Base-by-base conservation (phyloP, 2,113 vertebrate species). In the Dolichotis patagonum region DNA sequence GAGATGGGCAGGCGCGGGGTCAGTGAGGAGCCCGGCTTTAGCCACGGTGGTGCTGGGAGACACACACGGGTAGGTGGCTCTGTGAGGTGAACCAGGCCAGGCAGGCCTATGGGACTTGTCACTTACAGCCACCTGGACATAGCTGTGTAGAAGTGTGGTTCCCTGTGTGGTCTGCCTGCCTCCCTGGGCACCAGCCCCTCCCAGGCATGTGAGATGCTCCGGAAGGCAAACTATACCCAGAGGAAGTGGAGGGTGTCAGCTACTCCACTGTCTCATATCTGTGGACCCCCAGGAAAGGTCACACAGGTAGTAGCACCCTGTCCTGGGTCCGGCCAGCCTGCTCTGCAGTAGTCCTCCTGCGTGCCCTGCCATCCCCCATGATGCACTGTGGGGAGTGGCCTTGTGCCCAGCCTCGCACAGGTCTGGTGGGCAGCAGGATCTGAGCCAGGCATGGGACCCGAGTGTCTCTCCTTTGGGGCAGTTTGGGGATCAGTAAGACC, bases 81-180 rank as follows among this genome's bases (percentile, higher is more conserved):
- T 4, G 13, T 58, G 35, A 67, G 92, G 56, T 22, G 52, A 75
- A 81, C 0, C 0, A 32, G 0, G 30, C 20, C 10, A 20, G 54
- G 17, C 11, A 16, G 38, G 4, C 65, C 52, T 2, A 3, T n/a
- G 54, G 85, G 41, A 49, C 9, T 16, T 17, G 0, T 91, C 30
- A 0, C 30, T 77, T 3, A 0, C 26, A 43, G 80, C 65, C 63
- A 52, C 46, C 3, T 0, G 0, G n/a, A 38, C 20, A 9, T 46
- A 38, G 22, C 58, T 83, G 38, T 88, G 16, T 63, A 56, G 85
- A 95, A 81, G 67, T 8, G 6, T 38, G 17, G 52, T 41, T n/a
- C 56, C 63, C 17, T 5, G 77, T 1, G 0, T 46, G 58, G 56
- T n/a, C 30, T 14, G 58, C 65, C 82, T 12, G 0, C 69, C 14